Base-by-base conservation (phyloP, 2,113 vertebrate genomes). In the Nannospalax galili region DNA sequence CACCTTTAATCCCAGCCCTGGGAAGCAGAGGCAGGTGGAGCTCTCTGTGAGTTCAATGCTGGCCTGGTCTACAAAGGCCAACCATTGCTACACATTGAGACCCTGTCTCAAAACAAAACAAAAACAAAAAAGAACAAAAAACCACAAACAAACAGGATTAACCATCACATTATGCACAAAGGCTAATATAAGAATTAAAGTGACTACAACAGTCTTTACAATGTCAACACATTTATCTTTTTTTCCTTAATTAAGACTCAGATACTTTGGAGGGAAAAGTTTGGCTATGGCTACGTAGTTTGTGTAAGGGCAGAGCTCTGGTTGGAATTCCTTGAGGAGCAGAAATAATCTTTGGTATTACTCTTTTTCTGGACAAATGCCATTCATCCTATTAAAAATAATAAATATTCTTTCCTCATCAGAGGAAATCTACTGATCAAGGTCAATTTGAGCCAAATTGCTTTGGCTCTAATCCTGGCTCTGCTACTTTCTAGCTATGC, bases 311-410 rank as follows among this genome's bases (percentile, higher is more conserved):
- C 88, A 67, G 67, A 72, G 32, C 58, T 73, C 65, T 24, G 32
- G 56, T 45, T 70, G 16, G 78, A 74, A 86, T 52, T 80, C 48
- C n/a, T 56, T 52, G 35, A 40, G 19, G 26, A 89, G 30, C 45
- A 82, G 52, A 58, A 79, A 79, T 79, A 73, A 93, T 72, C 77
- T 37, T 84, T 65, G 48, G 48, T 24, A 58, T 78, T 91, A 79
- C 20, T 91, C 91, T 91, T 69, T 67, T 88, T 94, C 52, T 45
- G 35, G 32, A 84, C 37, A 89, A 88, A 96, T 7, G 93, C 40
- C 52, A 74, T 65, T 79, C 22, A 74, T 82, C 77, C 45, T 45
- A 64, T 64, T 48, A 90, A 91, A 95, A 94, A 92, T 87, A 40
- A 35, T 58, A 52, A 60, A 73, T 2, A n/a, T 64, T 82, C 67